Base-by-base conservation (phyloP, 2,888 invertebrate species). In the Aplocera efformata region DNA sequence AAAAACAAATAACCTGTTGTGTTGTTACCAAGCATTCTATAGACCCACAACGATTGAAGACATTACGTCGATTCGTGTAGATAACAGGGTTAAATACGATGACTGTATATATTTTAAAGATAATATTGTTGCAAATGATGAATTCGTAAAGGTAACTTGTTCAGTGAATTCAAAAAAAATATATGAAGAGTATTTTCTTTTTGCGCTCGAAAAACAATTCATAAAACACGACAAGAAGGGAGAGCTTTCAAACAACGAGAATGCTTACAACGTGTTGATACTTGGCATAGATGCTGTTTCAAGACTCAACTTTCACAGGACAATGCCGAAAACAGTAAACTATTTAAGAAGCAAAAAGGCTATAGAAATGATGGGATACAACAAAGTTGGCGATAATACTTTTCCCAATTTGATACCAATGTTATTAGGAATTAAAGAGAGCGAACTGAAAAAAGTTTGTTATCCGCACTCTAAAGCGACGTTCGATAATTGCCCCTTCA, bases 361-460 rank as follows among this genome's bases (percentile, higher is more conserved):
- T 25, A 89, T 95, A 32, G 96, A 96, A 67, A 89, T 98, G 70
- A 75, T 93, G 53, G 98, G 98, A 3, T 97, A 96, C 76, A 97
- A 95, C 67, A 98, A 98, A 89, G 94, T 98, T 4, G 98, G 92
- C 1, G 98, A 98, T 75, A 98, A 98, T 74, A 97, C 98, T 0
- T 97, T 95, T 71, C 96, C 97, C 0, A 98, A 98, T 74, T 72
- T 98, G 43, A 90, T 95, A n/a, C 94, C 98, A 0, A 90, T 96
- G 48, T 79, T 97, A 7, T 91, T 92, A 4, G 97, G 97, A 0
- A 66, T 93, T 24, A 90, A 89, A 30, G 91, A 91, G 10, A 80
- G 79, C 0, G 94, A 96, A 59, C 69, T 96, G 25, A 84, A 82
- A 30, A 79, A 82, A 36, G 86, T 77, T 0, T 96, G 96, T 62